A percentile compares a stretch with the other conserved stretches of the same genome.
These are phyloP conservation scores for Clarias platycephalus DNA, from an alignment of 2,797 vertebrate species.

Conservation along the genomic window DNA sequence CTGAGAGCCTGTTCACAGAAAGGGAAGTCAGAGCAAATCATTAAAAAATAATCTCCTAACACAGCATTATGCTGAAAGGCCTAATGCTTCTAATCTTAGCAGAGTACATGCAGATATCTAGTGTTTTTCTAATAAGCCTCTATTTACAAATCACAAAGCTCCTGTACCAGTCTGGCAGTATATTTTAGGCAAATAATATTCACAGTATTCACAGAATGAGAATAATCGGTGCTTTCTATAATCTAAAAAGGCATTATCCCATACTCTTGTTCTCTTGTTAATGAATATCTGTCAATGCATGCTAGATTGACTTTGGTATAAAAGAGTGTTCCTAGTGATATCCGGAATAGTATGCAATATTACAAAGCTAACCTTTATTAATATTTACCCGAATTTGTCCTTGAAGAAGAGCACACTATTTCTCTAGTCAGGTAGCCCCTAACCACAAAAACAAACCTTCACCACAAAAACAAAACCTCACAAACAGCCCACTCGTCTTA, in stretches of 20 bases:
- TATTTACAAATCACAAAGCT: background rate
- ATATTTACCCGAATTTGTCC: background rate
- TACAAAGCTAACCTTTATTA: background rate
- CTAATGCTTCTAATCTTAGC: background rate
- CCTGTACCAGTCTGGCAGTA: background rate
- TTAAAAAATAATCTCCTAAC: background rate
- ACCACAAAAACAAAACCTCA: background rate
- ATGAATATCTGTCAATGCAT: background rate
- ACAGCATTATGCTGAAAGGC: background rate
- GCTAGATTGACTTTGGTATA: background rate
- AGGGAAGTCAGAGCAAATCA: background rate
- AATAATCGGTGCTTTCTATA: background rate
- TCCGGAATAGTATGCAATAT: background rate
- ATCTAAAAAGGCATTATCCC: background rate
- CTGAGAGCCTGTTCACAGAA: constrained; percentile 4
- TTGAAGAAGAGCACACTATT: background rate
- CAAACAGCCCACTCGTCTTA: background rate
- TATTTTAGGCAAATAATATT: background rate
- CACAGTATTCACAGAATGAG: background rate
- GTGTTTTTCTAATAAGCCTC: background rate
- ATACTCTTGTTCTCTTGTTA: background rate
- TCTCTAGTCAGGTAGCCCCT: too few relatives aligned
- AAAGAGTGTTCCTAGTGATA: background rate
- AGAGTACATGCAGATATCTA: background rate
- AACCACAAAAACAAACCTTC: background rate